Conservation (phyloP, 2,888 invertebrate species). For the Nemapogon koenigi region DNA sequence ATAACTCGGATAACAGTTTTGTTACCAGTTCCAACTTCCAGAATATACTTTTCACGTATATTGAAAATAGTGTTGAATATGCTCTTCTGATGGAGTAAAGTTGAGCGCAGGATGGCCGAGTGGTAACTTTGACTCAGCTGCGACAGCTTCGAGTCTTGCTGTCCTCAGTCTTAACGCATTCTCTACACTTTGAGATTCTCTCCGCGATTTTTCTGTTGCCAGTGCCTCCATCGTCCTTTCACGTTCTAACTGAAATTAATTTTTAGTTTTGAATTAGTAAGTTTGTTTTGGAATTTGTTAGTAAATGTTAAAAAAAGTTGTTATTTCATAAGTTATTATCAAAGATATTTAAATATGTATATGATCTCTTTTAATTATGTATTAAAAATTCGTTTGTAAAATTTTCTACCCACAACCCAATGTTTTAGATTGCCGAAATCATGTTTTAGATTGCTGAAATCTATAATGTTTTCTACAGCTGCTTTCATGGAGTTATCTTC, state of each 20-base stretch:
- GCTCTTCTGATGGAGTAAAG: slow-evolving; percentile 28
- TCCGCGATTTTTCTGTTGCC: slow-evolving; percentile 27
- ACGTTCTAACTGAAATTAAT: slow-evolving; percentile 34
- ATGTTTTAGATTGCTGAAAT: no score
- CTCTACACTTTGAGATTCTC: slow-evolving; percentile 28
- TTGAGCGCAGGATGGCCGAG: slow-evolving; percentile 30
- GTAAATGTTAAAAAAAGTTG: neutral
- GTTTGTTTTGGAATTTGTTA: neutral
- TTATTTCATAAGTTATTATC: slow-evolving; percentile 5
- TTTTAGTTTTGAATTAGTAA: neutral
- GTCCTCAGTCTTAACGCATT: slow-evolving; percentile 33
- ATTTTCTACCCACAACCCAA: no score
- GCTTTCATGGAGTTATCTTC: no score
- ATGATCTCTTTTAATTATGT: no score
- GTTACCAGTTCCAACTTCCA: no score
- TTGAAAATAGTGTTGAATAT: slow-evolving; percentile 32
- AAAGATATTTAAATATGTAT: no score
- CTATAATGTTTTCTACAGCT: no score
- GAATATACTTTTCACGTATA: no score
- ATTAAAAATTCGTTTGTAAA: no score
- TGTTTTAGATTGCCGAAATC: no score
- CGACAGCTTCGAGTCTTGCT: slow-evolving; percentile 33
- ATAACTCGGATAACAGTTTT: no score
- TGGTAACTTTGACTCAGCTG: slow-evolving; percentile 34
- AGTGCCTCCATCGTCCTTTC: slow-evolving; percentile 37